phyloP scores from a whole-genome alignment of 2,797 vertebrate genomes.

The Rhodeus uyekii region DNA sequence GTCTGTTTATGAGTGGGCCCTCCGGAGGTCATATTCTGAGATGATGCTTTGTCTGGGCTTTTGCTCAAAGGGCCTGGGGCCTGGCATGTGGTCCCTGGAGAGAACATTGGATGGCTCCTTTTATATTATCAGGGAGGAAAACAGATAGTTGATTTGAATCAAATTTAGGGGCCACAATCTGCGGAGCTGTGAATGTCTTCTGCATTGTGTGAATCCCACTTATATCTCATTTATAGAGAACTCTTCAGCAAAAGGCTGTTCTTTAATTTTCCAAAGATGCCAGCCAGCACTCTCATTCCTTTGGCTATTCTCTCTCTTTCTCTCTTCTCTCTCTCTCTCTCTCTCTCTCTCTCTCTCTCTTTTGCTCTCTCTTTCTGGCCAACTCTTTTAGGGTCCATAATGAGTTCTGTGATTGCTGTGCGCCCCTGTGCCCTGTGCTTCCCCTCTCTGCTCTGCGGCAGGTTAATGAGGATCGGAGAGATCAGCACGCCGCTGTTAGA shows the following conservation, averaged over 20 bases:
- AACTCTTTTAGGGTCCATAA: conserved; percentile 78
- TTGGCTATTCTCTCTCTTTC: conserved; percentile 10
- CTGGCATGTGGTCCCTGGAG: conserved; percentile 52
- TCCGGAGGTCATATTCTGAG: conserved; percentile 58
- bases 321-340: conserved; percentile 13
- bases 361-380: conserved; percentile 54
- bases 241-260: conserved; percentile 15
- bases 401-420: conserved; percentile 84
- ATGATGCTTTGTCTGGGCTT: conserved; percentile 55
- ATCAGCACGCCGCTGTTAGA: conserved; percentile 89
- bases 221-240: conserved; percentile 15
- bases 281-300: conserved; percentile 27
- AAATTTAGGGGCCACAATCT: conserved; percentile 4
- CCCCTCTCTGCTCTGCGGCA: conserved; percentile 66
- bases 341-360: conserved; percentile 16
- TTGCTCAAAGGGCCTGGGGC: conserved; percentile 57
- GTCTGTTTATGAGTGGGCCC: conserved; percentile 62
- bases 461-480: conserved; percentile 90
- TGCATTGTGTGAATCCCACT: conserved; percentile 12
- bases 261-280: conserved; percentile 21
- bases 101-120: background rate
- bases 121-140: conserved; percentile 44
- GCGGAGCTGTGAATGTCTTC: background rate
- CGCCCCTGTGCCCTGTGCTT: conserved; percentile 74
- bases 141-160: conserved; percentile 16